A percentile compares a stretch with the other conserved stretches of the same genome.
Conservation (phyloP, 2,113 vertebrate species). For the Prolemur simus region DNA sequence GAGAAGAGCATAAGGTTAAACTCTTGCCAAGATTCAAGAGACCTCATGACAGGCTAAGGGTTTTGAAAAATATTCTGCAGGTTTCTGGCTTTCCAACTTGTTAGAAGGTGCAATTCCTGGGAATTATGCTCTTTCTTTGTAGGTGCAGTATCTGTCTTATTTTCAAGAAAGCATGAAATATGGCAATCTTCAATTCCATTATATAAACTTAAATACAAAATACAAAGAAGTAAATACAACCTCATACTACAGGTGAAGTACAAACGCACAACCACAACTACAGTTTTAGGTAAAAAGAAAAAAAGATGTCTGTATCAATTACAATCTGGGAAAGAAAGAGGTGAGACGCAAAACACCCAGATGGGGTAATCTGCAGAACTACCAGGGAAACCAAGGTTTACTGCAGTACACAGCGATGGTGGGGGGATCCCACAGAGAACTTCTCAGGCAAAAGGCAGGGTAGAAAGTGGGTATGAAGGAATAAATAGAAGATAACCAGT, state of each 20-base stretch:
- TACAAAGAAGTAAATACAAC: neutral
- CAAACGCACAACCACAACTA: neutral
- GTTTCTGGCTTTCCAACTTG: neutral
- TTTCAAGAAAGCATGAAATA: neutral
- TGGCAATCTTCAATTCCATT: neutral
- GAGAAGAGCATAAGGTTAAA: neutral
- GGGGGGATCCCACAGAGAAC: neutral
- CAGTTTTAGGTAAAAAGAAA: neutral
- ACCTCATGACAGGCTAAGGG: neutral
- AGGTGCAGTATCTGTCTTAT: neutral
- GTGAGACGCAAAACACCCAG: no score
- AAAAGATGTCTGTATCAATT: neutral
- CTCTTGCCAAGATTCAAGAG: neutral
- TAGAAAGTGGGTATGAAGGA: neutral
- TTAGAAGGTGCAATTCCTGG: neutral
- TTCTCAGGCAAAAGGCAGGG: neutral
- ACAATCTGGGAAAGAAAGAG: no score
- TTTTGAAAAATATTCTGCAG: neutral
- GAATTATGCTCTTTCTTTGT: neutral
- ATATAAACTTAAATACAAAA: neutral
- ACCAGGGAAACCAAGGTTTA: no score
- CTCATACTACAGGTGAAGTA: neutral
- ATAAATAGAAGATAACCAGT: neutral
- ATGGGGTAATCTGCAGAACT: no score
- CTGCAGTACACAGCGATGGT: no score